Evolutionary conservation across 92 coral and sea anemone species (phyloP), one percentile per base, ranked within the genome.

Genomic region (Zoanthus solanderi): DNA sequence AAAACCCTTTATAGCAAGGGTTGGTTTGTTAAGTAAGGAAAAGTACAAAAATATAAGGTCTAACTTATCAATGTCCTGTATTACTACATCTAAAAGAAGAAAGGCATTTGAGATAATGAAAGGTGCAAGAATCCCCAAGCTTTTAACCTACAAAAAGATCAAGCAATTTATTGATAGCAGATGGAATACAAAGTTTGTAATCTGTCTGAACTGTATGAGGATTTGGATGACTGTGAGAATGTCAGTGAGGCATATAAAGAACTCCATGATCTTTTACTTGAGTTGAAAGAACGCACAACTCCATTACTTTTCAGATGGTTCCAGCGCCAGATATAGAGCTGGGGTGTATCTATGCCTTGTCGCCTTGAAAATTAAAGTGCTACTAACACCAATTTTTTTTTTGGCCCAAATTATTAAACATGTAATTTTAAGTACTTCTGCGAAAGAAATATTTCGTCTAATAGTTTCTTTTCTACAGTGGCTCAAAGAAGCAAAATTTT

Each of bases 201-300:
- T 86, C 66, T 75, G 18, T 86, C 89, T 61, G 75, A 86, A 60
- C 57, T 86, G 83, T 79, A 48, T 44, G 30, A 67, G 32, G 92
- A 85, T 16, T 76, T 32, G 77, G 85, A 63, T 58, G 86, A 78
- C 71, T 65, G 83, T 52, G 86, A 90, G 74, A 83, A 81, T 76
- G 85, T 90, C 54, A 76, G 80, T 76, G 92, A 89, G 45, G 87
- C 89, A 13, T 90, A 78, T 85, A 85, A 89, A 84, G 89, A 90
- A 53, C 88, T 90, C 73, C 46, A 72, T 78, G 77, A 68, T 77
- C 76, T 68, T 69, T 66, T 90, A 16, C 89, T 78, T 76, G 89
- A 68, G 50, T 73, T 78, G 84, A n/a, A n/a, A n/a, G n/a, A n/a
- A n/a, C n/a, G n/a, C n/a, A n/a, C n/a, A n/a, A n/a, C n/a, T n/a